Conservation (phyloP, 2,888 invertebrate species). For the Hydriomena furcata region DNA sequence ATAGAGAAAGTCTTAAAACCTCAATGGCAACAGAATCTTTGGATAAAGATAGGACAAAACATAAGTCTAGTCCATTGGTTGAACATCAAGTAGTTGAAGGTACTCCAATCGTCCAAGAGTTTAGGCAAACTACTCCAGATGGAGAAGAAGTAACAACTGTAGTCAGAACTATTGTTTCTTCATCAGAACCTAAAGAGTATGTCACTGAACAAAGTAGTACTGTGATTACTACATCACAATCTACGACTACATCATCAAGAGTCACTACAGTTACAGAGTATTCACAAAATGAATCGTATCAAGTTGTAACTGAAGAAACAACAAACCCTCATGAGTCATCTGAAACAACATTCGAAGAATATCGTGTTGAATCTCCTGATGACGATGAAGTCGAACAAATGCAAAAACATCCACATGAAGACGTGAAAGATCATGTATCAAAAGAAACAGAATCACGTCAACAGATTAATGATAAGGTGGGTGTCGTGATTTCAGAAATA, state of each 20-base stretch:
- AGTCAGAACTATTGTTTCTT: constrained; percentile 50
- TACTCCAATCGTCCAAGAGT: constrained; percentile 38
- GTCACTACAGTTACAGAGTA: constrained; percentile 61
- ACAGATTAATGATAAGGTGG: constrained; percentile 12
- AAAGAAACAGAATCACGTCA: constrained; percentile 11
- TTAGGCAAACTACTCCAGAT: constrained; percentile 45
- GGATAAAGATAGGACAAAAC: constrained; percentile 1
- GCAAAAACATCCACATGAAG: constrained; percentile 6
- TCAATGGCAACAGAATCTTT: constrained; percentile 4
- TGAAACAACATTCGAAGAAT: constrained; percentile 44
- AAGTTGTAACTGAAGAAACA: constrained; percentile 52
- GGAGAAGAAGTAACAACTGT: constrained; percentile 54
- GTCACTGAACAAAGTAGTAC: constrained; percentile 60
- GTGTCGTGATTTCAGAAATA: constrained; percentile 4
- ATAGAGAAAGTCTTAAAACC: constrained; percentile 3
- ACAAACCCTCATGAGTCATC: constrained; percentile 38
- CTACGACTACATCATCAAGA: constrained; percentile 53
- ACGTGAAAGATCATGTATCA: constrained; percentile 5
- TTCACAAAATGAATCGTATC: constrained; percentile 61
- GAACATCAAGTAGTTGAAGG: constrained; percentile 11
- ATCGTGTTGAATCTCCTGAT: constrained; percentile 50
- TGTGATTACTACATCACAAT: constrained; percentile 42
- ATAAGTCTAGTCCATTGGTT: constrained; percentile 1
- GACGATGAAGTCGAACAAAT: constrained; percentile 47
- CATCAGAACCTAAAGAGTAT: constrained; percentile 53